These are phyloP conservation scores for Austrolebias charrua DNA, from an alignment of 2,797 vertebrate species.

Conservation along the genomic window DNA sequence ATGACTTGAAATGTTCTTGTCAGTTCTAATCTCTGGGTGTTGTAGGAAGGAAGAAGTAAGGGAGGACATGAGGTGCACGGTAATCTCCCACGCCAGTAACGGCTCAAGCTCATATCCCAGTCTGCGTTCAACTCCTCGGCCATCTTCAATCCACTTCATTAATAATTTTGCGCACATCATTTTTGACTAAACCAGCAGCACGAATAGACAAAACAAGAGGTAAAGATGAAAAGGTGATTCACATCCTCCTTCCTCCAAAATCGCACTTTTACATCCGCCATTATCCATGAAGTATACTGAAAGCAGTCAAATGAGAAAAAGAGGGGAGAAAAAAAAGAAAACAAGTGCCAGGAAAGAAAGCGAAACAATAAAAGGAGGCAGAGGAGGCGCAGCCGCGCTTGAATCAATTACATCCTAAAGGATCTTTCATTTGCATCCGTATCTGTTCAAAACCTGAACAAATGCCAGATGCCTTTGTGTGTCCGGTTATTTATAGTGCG, in stretches of 20 bases:
- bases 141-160: constrained; percentile 67
- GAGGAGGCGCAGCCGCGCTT: constrained; percentile 73
- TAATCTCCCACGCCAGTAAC: constrained; percentile 59
- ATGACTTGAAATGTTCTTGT: constrained; percentile 74
- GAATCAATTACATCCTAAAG: constrained; percentile 86
- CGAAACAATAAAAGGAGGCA: constrained; percentile 73
- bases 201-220: constrained; percentile 70
- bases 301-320: constrained; percentile 75
- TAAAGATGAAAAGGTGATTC: constrained; percentile 59
- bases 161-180: constrained; percentile 54
- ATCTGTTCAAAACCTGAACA: constrained; percentile 83
- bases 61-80: constrained; percentile 25
- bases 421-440: constrained; percentile 85
- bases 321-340: constrained; percentile 43
- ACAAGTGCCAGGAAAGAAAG: constrained; percentile 57
- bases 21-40: constrained; percentile 70
- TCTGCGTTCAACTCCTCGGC: constrained; percentile 49
- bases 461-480: constrained; percentile 98
- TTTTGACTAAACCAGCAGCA: constrained; percentile 24
- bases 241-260: constrained; percentile 49
- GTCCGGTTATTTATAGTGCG: constrained; percentile 91
- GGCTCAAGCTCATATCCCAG: constrained; percentile 41
- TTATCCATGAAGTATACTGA: constrained; percentile 80
- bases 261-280: constrained; percentile 78
- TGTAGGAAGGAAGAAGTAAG: constrained; percentile 32